Evolutionary conservation across 2,113 vertebrate genomes (phyloP), one percentile per base, ranked within the genome.

Genomic region (Sceloporus tristichus): DNA sequence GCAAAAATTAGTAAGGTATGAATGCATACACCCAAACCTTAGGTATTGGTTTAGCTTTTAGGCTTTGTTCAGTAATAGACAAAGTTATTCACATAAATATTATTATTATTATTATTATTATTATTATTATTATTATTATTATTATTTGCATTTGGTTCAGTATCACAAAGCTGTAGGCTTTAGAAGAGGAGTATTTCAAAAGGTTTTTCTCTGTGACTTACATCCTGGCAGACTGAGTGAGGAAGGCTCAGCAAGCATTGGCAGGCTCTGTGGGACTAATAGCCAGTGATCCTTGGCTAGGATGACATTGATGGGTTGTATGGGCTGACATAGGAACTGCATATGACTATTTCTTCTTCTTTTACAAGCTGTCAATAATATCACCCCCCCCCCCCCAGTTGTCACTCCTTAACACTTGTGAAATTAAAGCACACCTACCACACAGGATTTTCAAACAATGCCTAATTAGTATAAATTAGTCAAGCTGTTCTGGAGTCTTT

Each of bases 181-280:
- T 25, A 40, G n/a, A 62, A 27, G n/a, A 21, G 23, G 90, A 92
- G 6, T 2, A 27, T n/a, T 8, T 53, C 34, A 79, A 18, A 40
- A 71, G 4, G 4, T 29, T 53, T 73, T 54, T 71, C 29, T 42
- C 1, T 70, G 56, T 0, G 0, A 59, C 19, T 79, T 29, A 0
- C 2, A 85, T 40, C 86, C 76, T 87, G n/a, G 11, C 3, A 85
- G 73, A 23, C 1, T 83, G 4, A 88, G 5, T 4, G 3, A 54
- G 79, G 0, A 1, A 71, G 68, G 3, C 27, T 71, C 68, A 11
- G 5, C 27, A 10, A 62, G 1, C 8, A 54, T 25, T 48, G 10
- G 9, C 9, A 82, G 78, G 9, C 75, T 87, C 29, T 19, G 59
- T 70, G 4, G 1, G 54, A 91, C 48, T 0, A 59, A 23, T 34